Percentiles rank a stretch among this genome's conserved stretches.
phyloP scores from a whole-genome alignment of 2,888 invertebrate species.

The Tanaodytes sp. region DNA sequence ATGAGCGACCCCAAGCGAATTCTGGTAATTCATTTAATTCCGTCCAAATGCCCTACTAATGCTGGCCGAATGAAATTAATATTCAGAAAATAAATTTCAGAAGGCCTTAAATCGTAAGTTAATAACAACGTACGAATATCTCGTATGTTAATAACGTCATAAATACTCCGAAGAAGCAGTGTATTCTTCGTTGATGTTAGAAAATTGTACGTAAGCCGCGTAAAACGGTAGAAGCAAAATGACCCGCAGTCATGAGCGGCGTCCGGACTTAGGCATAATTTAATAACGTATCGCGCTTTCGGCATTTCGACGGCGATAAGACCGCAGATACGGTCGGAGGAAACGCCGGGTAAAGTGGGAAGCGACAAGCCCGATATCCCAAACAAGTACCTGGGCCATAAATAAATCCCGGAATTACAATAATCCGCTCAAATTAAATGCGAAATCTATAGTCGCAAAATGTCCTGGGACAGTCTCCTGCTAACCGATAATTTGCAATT shows the following conservation, averaged over 20 bases:
- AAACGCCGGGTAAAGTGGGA: slow-evolving; percentile 20
- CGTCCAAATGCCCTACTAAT: no score
- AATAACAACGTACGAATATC: no score
- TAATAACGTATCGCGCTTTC: slow-evolving; percentile 65
- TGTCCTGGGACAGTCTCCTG: no score
- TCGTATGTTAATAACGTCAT: no score
- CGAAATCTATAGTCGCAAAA: no score
- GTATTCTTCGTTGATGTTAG: slow-evolving; percentile 26
- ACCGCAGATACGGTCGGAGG: slow-evolving; percentile 29
- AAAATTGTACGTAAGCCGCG: slow-evolving; percentile 50
- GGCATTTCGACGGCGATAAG: slow-evolving; percentile 55
- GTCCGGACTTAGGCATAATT: slow-evolving; percentile 62
- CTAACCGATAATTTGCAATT: no score
- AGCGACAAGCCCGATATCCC: slow-evolving; percentile 32
- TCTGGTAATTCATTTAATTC: no score
- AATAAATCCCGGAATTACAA: slow-evolving; percentile 69
- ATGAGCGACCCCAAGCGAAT: no score
- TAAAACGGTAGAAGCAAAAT: slow-evolving; percentile 56
- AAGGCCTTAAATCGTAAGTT: no score
- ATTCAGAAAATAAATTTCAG: no score
- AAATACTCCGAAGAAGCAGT: slow-evolving; percentile 25
- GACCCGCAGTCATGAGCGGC: slow-evolving; percentile 60
- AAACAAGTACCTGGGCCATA: slow-evolving; percentile 61
- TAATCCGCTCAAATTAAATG: slow-evolving; percentile 71
- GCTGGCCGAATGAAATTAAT: no score